Evolutionary conservation across 2,797 vertebrate genomes (phyloP), one percentile per base, ranked within the genome.

Genomic region (Semaprochilodus insignis): DNA sequence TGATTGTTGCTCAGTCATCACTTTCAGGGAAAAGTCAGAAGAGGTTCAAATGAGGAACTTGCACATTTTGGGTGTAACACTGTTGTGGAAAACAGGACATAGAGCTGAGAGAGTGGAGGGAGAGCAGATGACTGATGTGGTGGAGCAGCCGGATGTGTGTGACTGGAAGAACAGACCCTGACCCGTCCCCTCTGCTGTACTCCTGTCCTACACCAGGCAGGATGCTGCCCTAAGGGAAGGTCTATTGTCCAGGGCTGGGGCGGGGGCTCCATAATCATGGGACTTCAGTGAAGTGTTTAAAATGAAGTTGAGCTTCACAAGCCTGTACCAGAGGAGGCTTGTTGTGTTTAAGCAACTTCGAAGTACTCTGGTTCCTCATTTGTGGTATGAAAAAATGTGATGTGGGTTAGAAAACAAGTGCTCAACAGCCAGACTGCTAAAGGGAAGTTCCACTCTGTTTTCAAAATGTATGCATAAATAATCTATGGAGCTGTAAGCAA

Each of bases 241-340:
- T 83, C 81, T 81, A 54, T 90, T 91, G 90, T 89, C 73, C 82
- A 63, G 73, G 77, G 85, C 81, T 59, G 23, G 79, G 80, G 67
- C 1, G 78, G 25, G 71, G 63, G 59, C 57, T 79, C 19, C 31
- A 63, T 65, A 69, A 72, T 36, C 66, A 71, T 36, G 69, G 70
- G 62, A 72, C 19, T 60, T 40, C 40, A 51, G 27, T 74, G 25
- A 6, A 71, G 55, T n/a, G 19, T 69, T 48, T 13, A 51, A 17
- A 63, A 77, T 19, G 16, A 52, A 51, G 44, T 73, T 62, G 51
- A 51, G 19, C n/a, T 40, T 48, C 48, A 10, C 19, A 54, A 8
- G 48, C 2, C 52, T 67, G 21, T 6, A 11, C 31, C 15, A 25
- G 27, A 69, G 19, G 54, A n/a, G 48, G 34, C 17, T 27, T 54